Conservation (phyloP, 2,113 vertebrate species). For the Chaetops frenatus region DNA sequence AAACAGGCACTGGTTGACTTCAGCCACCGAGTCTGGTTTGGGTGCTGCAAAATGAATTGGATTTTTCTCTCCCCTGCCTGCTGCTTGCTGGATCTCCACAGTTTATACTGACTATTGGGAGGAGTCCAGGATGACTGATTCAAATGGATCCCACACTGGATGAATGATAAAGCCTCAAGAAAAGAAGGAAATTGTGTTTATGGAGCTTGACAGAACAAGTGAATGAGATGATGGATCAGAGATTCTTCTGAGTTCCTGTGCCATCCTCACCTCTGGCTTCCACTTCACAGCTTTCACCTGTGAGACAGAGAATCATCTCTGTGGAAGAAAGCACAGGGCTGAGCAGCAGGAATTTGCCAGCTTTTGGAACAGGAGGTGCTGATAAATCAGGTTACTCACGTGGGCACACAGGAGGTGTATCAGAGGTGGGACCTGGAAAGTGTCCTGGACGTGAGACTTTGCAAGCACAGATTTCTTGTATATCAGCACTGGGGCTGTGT, state of each 20-base stretch:
- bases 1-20: background rate
- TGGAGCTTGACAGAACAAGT: background rate
- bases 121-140: background rate
- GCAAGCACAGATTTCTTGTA: background rate
- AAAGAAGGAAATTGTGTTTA: background rate
- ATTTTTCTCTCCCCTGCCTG: background rate
- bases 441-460: background rate
- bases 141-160: background rate
- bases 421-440: background rate
- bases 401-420: background rate
- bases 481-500: background rate
- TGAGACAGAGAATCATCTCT: background rate
- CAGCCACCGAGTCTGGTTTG: background rate
- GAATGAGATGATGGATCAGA: background rate
- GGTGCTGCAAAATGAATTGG: background rate
- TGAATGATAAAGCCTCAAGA: background rate
- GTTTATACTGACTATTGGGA: fast-evolving
- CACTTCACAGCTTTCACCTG: background rate
- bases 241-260: background rate
- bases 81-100: background rate
- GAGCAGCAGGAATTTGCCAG: background rate
- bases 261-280: background rate
- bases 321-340: background rate
- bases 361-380: background rate
- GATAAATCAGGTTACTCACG: background rate